Percentiles rank a stretch among this genome's conserved stretches.
Evolutionary conservation across 2,797 vertebrate species (phyloP).

Genomic region (Falco novaeseelandiae): DNA sequence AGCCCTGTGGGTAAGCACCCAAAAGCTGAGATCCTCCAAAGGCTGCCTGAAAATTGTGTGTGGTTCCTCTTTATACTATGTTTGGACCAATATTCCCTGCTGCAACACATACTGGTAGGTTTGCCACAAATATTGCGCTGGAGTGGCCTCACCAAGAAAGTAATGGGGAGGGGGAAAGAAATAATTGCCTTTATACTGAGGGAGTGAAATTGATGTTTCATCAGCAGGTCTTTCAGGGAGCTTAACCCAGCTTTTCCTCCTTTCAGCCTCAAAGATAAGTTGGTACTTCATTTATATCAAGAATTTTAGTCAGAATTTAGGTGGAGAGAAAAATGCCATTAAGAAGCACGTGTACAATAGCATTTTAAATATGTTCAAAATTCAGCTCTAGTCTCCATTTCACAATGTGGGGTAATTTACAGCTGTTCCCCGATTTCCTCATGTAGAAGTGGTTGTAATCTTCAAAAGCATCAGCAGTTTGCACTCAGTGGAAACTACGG

Average conservation of each 20-base stretch:
- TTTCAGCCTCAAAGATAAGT: neutral
- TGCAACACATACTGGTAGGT: rapidly evolving
- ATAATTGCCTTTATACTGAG: neutral
- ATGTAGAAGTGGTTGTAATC: neutral
- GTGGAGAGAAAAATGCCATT: neutral
- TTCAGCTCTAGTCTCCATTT: neutral
- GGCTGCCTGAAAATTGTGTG: neutral
- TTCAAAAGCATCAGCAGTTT: neutral
- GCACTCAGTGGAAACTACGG: rapidly evolving
- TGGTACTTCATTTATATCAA: neutral
- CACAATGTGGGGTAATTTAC: neutral
- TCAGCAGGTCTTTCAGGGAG: neutral
- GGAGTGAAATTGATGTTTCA: neutral
- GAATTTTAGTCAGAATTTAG: neutral
- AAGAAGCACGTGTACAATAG: neutral
- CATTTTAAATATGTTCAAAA: neutral
- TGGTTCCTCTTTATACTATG: rapidly evolving
- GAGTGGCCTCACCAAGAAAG: neutral
- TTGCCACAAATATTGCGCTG: rapidly evolving
- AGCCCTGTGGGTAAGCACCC: neutral
- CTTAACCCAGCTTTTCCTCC: neutral
- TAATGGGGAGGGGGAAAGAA: neutral
- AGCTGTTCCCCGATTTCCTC: neutral
- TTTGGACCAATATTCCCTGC: neutral
- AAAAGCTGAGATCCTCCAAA: neutral